phyloP scores from a whole-genome alignment of 2,113 vertebrate genomes.

The Spermophilus dauricus region DNA sequence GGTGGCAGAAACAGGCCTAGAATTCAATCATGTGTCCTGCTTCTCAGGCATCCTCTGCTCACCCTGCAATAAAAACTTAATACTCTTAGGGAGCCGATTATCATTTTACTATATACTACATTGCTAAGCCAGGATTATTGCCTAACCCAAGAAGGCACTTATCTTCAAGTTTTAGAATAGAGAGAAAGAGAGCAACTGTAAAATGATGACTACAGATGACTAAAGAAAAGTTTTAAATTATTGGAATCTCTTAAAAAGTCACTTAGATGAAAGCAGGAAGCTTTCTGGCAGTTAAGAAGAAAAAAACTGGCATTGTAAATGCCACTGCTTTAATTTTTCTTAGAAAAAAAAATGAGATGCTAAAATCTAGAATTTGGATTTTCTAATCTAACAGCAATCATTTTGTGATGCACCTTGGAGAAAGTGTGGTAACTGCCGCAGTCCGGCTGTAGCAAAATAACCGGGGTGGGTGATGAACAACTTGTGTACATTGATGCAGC shows the following conservation, averaged over 20 bases:
- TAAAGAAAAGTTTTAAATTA: slow-evolving; percentile 32
- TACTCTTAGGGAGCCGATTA: neutral
- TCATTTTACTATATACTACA: neutral
- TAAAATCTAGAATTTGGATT: neutral
- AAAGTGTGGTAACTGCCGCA: neutral
- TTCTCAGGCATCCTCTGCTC: neutral
- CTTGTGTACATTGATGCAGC: no score
- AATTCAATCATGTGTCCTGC: neutral
- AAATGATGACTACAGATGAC: neutral
- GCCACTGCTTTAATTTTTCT: neutral
- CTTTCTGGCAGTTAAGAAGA: neutral
- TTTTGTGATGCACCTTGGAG: neutral
- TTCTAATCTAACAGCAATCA: neutral
- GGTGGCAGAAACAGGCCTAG: neutral
- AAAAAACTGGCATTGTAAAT: slow-evolving; percentile 14
- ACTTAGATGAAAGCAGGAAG: slow-evolving; percentile 26
- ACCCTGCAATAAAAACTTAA: neutral
- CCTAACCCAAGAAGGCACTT: neutral
- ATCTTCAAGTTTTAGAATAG: neutral
- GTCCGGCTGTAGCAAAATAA: no score
- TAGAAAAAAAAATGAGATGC: neutral
- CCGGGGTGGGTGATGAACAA: no score
- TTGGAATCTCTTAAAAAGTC: slow-evolving; percentile 8
- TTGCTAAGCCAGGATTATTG: neutral
- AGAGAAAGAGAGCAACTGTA: neutral